A percentile compares a stretch with the other conserved stretches of the same genome.
phyloP scores from a whole-genome alignment of 92 coral and sea anemone species.

The Plumapathes pennacea region DNA sequence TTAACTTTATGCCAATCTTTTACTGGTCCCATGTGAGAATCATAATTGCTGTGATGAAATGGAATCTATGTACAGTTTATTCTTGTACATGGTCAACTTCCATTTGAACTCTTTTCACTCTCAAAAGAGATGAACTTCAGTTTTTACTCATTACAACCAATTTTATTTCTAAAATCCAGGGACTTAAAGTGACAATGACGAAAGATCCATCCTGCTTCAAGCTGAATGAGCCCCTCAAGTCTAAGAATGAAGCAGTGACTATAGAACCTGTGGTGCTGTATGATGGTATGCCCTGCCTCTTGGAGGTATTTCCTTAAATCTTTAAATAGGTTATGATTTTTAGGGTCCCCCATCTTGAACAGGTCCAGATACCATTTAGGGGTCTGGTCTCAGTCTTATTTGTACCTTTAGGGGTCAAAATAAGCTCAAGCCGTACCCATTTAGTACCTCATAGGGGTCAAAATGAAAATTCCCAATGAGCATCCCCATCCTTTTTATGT shows the following conservation, averaged over 20 bases:
- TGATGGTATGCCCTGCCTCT: slow-evolving; percentile 81
- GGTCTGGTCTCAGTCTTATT: too few relatives aligned
- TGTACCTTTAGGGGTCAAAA: too few relatives aligned
- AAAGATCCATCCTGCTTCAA: slow-evolving; percentile 72
- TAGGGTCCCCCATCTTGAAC: too few relatives aligned
- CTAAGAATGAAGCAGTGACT: slow-evolving; percentile 56
- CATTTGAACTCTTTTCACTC: neutral
- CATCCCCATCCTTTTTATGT: too few relatives aligned
- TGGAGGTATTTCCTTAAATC: neutral
- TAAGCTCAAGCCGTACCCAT: too few relatives aligned
- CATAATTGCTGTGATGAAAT: neutral
- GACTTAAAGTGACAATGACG: slow-evolving; percentile 80
- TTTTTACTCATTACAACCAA: too few relatives aligned
- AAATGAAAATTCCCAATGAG: too few relatives aligned
- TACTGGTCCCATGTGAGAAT: neutral
- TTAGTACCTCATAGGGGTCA: too few relatives aligned
- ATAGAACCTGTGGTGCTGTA: slow-evolving; percentile 64
- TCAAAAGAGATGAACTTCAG: too few relatives aligned
- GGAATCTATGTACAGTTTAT: neutral
- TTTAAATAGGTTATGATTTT: too few relatives aligned
- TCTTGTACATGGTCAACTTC: neutral
- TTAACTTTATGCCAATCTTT: neutral
- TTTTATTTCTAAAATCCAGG: too few relatives aligned
- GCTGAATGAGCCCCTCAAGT: slow-evolving; percentile 68
- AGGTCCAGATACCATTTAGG: too few relatives aligned